phyloP scores from a whole-genome alignment of 2,888 invertebrate genomes.

The Temnothorax rugatulus region DNA sequence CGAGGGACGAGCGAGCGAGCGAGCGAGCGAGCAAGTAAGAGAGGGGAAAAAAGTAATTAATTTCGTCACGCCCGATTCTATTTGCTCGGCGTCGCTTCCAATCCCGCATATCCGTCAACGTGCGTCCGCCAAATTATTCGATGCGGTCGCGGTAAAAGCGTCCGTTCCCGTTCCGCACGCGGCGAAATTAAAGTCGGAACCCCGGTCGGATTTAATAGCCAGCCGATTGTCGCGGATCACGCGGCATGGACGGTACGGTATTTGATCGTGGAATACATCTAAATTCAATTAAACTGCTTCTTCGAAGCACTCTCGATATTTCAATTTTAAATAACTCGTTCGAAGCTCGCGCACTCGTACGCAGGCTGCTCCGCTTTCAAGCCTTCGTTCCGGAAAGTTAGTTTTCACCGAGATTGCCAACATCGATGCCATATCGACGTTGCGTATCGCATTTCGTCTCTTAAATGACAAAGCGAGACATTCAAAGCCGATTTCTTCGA shows the following conservation, averaged over 20 bases:
- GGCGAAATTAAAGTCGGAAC: constrained; percentile 68
- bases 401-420: constrained; percentile 15
- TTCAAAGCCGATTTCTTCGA: background rate
- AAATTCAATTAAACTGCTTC: constrained; percentile 61
- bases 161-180: constrained; percentile 51
- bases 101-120: constrained; percentile 69
- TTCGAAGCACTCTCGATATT: constrained; percentile 58
- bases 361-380: constrained; percentile 35
- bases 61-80: constrained; percentile 77
- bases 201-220: constrained; percentile 67
- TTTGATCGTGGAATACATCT: constrained; percentile 54
- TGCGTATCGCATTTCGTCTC: background rate
- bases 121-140: constrained; percentile 72
- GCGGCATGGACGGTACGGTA: constrained; percentile 47
- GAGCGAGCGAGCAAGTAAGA: background rate
- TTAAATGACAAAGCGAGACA: background rate
- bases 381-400: constrained; percentile 21
- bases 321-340: constrained; percentile 56
- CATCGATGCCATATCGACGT: background rate
- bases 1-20: background rate
- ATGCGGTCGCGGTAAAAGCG: constrained; percentile 65
- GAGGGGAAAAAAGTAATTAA: constrained; percentile 76
- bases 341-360: constrained; percentile 31
- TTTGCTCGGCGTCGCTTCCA: constrained; percentile 71
- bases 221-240: constrained; percentile 63